A percentile compares a stretch with the other conserved stretches of the same genome.
These are phyloP conservation scores for Helarctos malayanus DNA, from an alignment of 2,797 vertebrate genomes.

Conservation along the genomic window DNA sequence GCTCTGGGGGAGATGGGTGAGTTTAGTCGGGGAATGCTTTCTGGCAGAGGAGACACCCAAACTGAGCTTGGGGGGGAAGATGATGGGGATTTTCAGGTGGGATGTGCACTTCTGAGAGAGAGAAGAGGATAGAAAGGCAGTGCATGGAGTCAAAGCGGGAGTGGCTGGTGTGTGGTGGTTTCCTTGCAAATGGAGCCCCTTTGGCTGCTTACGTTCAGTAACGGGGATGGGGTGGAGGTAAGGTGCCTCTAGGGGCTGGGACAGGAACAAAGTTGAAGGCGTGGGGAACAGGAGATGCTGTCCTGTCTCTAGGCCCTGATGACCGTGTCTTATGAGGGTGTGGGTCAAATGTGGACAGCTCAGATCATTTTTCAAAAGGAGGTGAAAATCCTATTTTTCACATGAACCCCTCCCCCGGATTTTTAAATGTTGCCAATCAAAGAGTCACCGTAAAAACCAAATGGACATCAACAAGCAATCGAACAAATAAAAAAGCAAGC, in stretches of 20 bases:
- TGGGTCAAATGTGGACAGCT: accelerated
- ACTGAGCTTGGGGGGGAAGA: too few relatives aligned
- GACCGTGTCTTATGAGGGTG: accelerated
- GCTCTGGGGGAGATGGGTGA: accelerated
- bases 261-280: neutral
- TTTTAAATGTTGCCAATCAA: neutral
- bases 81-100: neutral
- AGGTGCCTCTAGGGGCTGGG: accelerated
- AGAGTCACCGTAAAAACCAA: neutral
- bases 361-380: neutral
- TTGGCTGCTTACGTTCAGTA: accelerated
- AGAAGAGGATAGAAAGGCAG: neutral
- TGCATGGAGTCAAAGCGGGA: accelerated
- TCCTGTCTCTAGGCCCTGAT: neutral
- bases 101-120: accelerated
- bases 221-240: neutral
- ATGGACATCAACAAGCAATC: too few relatives aligned
- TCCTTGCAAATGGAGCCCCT: neutral
- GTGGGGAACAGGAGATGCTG: accelerated
- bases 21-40: accelerated
- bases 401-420: neutral
- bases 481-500: neutral
- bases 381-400: neutral
- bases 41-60: neutral
- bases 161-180: neutral